These are phyloP conservation scores for Drosophila prostipennis DNA, from an alignment of 2,888 invertebrate genomes.

Conservation along the genomic window DNA sequence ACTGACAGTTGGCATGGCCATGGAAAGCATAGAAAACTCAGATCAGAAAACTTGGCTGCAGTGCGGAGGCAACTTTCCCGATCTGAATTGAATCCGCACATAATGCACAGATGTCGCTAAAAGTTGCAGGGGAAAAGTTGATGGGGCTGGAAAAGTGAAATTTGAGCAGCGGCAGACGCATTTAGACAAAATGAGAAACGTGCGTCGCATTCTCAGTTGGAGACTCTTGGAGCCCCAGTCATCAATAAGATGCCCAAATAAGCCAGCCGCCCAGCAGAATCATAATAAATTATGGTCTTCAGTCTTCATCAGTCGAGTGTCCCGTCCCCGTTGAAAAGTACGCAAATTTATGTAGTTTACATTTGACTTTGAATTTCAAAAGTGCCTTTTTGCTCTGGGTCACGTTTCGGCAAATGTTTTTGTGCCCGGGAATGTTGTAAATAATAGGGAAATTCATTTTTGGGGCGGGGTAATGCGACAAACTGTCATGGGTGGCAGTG, in stretches of 20 bases:
- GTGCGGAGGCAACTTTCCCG: conserved; percentile 37
- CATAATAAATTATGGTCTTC: conserved; percentile 43
- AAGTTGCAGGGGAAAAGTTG: conserved; percentile 24
- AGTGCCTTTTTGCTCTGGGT: conserved; percentile 50
- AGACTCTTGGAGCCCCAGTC: conserved; percentile 46
- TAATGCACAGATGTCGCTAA: conserved; percentile 62
- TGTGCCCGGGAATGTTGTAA: conserved; percentile 33
- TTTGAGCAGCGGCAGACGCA: conserved; percentile 46
- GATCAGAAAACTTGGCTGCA: conserved; percentile 24
- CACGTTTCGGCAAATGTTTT: conserved; percentile 49
- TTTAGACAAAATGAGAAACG: conserved; percentile 76
- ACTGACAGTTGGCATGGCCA: conserved; percentile 39
- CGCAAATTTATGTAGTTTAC: conserved; percentile 72
- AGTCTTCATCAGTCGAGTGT: not conserved
- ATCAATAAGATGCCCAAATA: conserved; percentile 78
- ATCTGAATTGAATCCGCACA: conserved; percentile 42
- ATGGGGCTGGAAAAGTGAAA: conserved; percentile 43
- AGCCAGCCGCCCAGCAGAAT: conserved; percentile 37
- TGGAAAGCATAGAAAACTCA: conserved; percentile 24
- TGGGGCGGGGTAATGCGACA: conserved; percentile 14
- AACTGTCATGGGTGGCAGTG: conserved; percentile 50
- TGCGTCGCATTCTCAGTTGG: conserved; percentile 62
- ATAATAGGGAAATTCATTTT: conserved; percentile 12
- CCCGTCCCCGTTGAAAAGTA: conserved; percentile 20
- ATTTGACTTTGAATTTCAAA: conserved; percentile 64